A percentile compares a stretch with the other conserved stretches of the same genome.
phyloP scores from a whole-genome alignment of 2,797 vertebrate genomes.

The Syndactyla subalaris region DNA sequence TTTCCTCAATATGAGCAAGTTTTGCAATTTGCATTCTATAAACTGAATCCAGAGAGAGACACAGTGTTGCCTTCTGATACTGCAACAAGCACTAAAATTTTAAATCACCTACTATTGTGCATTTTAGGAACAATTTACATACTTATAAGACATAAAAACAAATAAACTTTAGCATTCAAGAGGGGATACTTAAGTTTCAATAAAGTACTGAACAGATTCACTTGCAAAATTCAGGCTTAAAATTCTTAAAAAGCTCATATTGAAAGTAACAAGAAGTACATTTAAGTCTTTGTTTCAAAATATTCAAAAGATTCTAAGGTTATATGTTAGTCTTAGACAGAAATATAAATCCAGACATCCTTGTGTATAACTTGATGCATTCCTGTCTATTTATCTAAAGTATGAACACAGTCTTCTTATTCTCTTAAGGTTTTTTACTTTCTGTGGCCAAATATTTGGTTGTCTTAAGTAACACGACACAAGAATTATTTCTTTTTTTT shows the following conservation, averaged over 20 bases:
- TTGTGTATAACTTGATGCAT: neutral
- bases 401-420: rapidly evolving
- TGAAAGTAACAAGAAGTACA: neutral
- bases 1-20: neutral
- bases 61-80: rapidly evolving
- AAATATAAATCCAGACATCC: neutral
- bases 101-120: neutral
- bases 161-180: neutral
- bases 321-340: neutral
- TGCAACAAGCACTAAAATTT: neutral
- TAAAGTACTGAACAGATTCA: neutral
- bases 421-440: neutral
- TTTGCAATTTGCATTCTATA: neutral
- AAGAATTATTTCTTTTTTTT: neutral
- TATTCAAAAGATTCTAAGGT: rapidly evolving
- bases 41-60: neutral
- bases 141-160: neutral
- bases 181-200: neutral
- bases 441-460: neutral
- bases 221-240: neutral
- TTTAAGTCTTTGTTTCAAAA: neutral
- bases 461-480: neutral
- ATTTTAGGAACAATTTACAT: neutral
- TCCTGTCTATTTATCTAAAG: neutral
- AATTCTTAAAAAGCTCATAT: neutral